Conservation (phyloP, 2,113 vertebrate genomes). For the Apistogramma diplotaenia region DNA sequence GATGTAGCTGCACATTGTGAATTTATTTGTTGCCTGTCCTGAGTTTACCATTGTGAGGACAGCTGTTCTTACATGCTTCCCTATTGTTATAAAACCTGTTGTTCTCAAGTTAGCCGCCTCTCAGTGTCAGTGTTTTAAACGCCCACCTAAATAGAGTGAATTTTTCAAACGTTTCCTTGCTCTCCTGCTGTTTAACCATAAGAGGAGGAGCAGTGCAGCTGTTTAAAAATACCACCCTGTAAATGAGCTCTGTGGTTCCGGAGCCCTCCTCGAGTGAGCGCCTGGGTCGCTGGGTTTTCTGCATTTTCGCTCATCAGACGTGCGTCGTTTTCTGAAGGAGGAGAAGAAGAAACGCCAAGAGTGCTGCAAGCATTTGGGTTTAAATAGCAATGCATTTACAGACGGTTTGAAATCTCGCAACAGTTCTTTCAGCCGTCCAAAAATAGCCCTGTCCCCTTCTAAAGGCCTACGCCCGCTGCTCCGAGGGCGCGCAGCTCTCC, state of each 20-base stretch:
- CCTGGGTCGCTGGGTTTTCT: neutral
- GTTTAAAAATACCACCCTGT: conserved; percentile 75
- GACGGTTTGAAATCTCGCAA: conserved; percentile 57
- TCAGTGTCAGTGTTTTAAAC: neutral
- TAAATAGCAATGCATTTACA: neutral
- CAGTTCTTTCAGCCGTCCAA: conserved; percentile 76
- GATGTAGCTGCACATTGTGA: neutral
- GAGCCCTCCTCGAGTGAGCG: neutral
- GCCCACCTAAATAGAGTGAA: neutral
- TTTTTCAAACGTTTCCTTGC: conserved; percentile 36
- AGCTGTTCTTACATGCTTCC: neutral
- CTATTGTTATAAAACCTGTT: neutral
- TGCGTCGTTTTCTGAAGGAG: neutral
- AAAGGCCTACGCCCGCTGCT: conserved; percentile 68
- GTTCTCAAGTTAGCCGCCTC: neutral
- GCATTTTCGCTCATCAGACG: neutral
- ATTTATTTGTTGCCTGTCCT: neutral
- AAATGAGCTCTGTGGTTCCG: conserved; percentile 27
- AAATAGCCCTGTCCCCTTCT: conserved; percentile 83
- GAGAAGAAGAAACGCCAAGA: too few species aligned
- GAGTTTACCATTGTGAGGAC: neutral
- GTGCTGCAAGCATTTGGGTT: neutral
- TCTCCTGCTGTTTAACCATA: conserved; percentile 64
- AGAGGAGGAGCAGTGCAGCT: conserved; percentile 52
- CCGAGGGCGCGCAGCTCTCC: conserved; percentile 69